Percentiles rank a stretch among this genome's conserved stretches.
Conservation (phyloP, 2,797 vertebrate genomes). For the Pseudotriccus pelzelni region DNA sequence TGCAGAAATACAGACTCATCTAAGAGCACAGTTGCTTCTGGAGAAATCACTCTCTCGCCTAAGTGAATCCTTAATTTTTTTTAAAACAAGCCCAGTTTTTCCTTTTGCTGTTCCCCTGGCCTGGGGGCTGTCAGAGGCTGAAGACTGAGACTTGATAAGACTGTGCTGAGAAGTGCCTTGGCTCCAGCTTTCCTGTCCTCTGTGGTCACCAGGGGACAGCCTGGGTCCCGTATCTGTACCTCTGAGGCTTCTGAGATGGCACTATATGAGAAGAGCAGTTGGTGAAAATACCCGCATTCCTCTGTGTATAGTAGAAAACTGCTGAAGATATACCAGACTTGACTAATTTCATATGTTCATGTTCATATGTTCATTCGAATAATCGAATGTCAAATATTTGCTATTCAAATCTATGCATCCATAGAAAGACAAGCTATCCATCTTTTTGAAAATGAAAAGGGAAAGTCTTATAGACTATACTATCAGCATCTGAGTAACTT, state of each 20-base stretch:
- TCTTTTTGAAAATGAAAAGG: not conserved
- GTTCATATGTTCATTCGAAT: not conserved
- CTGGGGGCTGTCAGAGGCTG: not conserved
- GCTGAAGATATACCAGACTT: not conserved
- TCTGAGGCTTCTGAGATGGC: not conserved
- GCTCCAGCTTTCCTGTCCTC: not conserved
- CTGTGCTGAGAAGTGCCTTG: not conserved
- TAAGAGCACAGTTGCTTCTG: not conserved
- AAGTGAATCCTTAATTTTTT: not conserved
- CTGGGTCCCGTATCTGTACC: not conserved
- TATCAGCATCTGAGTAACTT: not conserved
- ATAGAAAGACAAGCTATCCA: not conserved
- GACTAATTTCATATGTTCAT: not conserved
- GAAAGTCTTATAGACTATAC: not conserved
- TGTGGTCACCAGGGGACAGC: not conserved
- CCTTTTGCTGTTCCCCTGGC: not conserved
- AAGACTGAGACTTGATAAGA: not conserved
- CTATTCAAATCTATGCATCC: not conserved
- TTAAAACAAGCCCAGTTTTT: not conserved
- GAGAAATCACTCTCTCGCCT: not conserved
- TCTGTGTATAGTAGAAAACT: not conserved
- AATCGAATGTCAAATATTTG: not conserved
- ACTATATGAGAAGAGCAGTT: not conserved
- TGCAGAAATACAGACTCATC: not conserved
- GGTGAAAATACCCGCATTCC: not conserved